Evolutionary conservation across 2,797 vertebrate species (phyloP).

Genomic region (Microcaecilia unicolor): DNA sequence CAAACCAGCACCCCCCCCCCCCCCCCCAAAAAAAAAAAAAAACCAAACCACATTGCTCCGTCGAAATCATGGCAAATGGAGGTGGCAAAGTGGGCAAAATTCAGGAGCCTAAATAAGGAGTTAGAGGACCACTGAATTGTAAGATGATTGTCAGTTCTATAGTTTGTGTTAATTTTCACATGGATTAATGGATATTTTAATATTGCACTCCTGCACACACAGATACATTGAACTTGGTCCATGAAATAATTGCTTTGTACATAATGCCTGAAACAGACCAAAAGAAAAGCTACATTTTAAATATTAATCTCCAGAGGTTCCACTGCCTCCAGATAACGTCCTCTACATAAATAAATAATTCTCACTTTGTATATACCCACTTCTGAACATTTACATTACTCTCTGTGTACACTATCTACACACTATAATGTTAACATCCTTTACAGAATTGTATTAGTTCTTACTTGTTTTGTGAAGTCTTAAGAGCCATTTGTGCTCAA

Average conservation of each 20-base stretch:
- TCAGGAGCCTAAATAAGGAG: constrained; percentile 2
- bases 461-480: constrained; percentile 18
- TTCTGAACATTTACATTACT: constrained; percentile 61
- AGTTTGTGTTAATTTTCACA: constrained; percentile 22
- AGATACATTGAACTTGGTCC: constrained; percentile 66
- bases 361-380: constrained; percentile 58
- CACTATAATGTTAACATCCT: constrained; percentile 31
- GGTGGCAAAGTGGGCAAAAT: no score
- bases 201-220: constrained; percentile 72
- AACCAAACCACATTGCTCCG: no score
- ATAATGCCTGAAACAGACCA: constrained; percentile 51
- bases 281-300: constrained; percentile 55
- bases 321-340: constrained; percentile 41
- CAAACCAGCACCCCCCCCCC: constrained; percentile 17
- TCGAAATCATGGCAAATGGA: no score
- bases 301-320: constrained; percentile 72
- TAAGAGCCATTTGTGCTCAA: constrained; percentile 35
- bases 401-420: constrained; percentile 76
- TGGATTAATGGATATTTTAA: constrained; percentile 40
- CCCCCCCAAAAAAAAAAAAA: no score
- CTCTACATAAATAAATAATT: constrained; percentile 84
- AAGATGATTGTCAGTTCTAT: constrained; percentile 70
- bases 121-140: constrained; percentile 9
- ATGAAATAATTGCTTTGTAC: constrained; percentile 62
- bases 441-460: constrained; percentile 25